phyloP scores from a whole-genome alignment of 2,113 vertebrate species.

The Brachypodius melanocephalos region DNA sequence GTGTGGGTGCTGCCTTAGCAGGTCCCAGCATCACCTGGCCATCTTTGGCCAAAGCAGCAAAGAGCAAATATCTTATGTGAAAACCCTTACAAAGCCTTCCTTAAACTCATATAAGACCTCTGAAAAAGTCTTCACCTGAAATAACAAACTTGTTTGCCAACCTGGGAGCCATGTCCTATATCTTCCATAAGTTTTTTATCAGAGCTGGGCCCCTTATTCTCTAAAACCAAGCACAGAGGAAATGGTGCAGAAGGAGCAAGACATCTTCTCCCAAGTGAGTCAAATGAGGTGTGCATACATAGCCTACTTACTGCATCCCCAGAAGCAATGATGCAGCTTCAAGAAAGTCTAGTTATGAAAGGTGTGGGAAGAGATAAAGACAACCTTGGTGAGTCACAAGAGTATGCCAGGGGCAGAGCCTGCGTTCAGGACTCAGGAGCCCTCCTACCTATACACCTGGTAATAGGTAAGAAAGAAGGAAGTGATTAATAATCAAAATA shows the following conservation, averaged over 20 bases:
- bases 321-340: neutral
- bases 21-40: neutral
- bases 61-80: neutral
- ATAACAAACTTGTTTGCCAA: neutral
- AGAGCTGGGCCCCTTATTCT: neutral
- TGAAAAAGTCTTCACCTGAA: neutral
- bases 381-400: constrained; percentile 1
- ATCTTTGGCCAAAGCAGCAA: neutral
- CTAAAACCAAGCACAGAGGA: neutral
- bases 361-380: constrained; percentile 14
- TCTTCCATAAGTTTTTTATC: neutral
- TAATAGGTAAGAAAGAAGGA: constrained; percentile 20
- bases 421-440: neutral
- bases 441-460: neutral
- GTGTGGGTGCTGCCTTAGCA: neutral
- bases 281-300: neutral
- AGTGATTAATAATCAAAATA: constrained; percentile 41
- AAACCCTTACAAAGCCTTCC: neutral
- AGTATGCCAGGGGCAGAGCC: neutral
- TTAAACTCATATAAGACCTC: neutral
- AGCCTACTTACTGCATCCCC: neutral
- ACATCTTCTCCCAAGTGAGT: neutral
- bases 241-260: neutral
- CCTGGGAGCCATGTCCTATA: neutral
- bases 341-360: constrained; percentile 1